Conservation (phyloP, 2,113 vertebrate genomes). For the Chaetops frenatus region DNA sequence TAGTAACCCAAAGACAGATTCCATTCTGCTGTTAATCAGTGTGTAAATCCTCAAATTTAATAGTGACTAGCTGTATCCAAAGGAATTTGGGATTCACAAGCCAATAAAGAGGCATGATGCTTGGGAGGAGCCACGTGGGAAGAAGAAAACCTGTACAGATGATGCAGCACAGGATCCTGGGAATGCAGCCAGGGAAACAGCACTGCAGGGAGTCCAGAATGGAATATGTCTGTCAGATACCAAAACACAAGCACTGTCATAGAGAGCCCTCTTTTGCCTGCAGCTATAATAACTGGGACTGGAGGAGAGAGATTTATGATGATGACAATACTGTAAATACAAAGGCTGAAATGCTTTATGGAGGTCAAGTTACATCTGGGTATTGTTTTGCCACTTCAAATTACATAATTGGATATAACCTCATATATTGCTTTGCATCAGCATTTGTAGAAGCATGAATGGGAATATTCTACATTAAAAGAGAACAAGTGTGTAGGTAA, state of each 20-base stretch:
- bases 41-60: not conserved
- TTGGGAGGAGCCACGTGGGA: not conserved
- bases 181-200: slow-evolving; percentile 43
- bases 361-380: not conserved
- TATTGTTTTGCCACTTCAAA: not conserved
- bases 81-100: not conserved
- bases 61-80: not conserved
- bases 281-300: not conserved
- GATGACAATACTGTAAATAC: not conserved
- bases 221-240: not conserved
- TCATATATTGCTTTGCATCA: not conserved
- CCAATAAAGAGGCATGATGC: not conserved
- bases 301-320: not conserved
- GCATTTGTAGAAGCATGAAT: not conserved
- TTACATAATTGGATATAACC: not conserved
- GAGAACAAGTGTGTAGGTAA: not conserved
- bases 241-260: not conserved
- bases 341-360: not conserved
- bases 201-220: slow-evolving; percentile 29
- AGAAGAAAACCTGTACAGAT: slow-evolving; percentile 20
- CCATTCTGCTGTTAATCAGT: not conserved
- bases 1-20: not conserved
- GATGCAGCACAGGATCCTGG: slow-evolving; percentile 27
- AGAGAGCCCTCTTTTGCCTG: slow-evolving; percentile 41
- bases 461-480: not conserved